These are phyloP conservation scores for Lepus americanus DNA, from an alignment of 2,113 vertebrate genomes.

Conservation along the genomic window DNA sequence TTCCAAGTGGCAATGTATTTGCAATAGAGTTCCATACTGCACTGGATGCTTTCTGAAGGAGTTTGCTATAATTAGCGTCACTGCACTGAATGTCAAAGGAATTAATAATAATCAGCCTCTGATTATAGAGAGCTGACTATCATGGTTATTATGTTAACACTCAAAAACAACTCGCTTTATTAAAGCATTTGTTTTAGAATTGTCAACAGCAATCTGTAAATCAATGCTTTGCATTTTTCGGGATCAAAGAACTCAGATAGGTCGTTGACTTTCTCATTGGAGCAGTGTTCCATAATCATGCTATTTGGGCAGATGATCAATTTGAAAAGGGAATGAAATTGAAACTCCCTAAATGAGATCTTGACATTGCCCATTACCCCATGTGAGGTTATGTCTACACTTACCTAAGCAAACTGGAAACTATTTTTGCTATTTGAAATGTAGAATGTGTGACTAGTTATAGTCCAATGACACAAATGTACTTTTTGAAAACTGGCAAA, in stretches of 20 bases:
- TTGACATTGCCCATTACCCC: constrained; percentile 37
- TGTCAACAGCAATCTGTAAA: constrained; percentile 80
- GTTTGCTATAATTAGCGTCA: constrained; percentile 80
- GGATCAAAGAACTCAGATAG: constrained; percentile 65
- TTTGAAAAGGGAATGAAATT: constrained; percentile 65
- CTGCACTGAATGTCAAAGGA: constrained; percentile 78
- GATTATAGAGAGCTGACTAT: constrained; percentile 83
- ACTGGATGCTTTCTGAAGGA: constrained; percentile 61
- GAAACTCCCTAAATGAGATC: constrained; percentile 60
- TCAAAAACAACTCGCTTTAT: constrained; percentile 82
- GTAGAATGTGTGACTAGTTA: neutral
- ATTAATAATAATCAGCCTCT: constrained; percentile 83
- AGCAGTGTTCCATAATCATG: constrained; percentile 71
- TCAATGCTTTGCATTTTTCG: constrained; percentile 81
- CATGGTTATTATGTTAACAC: constrained; percentile 82
- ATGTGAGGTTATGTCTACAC: neutral
- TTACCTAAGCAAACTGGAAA: neutral
- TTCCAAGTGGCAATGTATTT: constrained; percentile 45
- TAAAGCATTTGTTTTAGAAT: constrained; percentile 80
- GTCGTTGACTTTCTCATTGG: constrained; percentile 36
- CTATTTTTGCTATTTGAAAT: constrained; percentile 31
- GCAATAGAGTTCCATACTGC: constrained; percentile 48
- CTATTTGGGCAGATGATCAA: constrained; percentile 67
- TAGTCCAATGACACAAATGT: neutral
- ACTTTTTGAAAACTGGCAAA: neutral